phyloP scores from a whole-genome alignment of 1,140 invertebrate species.

The Atta cephalotes region DNA sequence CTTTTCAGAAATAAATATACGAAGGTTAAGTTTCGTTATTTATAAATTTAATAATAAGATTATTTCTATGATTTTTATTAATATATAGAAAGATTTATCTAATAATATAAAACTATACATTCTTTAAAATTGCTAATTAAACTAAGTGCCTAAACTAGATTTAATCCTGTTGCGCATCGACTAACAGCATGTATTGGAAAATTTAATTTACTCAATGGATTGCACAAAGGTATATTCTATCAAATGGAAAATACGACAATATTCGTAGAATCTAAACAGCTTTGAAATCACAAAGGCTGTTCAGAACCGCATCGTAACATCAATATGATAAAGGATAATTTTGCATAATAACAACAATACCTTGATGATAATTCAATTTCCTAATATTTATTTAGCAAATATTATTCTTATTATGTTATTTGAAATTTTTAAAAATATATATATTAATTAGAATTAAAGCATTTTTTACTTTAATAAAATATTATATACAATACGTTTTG shows the following conservation, averaged over 20 bases:
- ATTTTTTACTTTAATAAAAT: neutral
- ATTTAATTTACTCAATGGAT: slow-evolving; percentile 26
- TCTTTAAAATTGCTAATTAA: slow-evolving; percentile 13
- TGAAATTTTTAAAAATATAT: slow-evolving; percentile 3
- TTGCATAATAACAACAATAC: slow-evolving; percentile 3
- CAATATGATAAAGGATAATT: slow-evolving; percentile 38
- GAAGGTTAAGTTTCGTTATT: neutral
- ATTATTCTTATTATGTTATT: neutral
- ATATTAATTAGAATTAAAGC: slow-evolving; percentile 14
- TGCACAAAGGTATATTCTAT: slow-evolving; percentile 31
- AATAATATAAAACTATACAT: neutral
- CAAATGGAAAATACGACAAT: slow-evolving; percentile 34
- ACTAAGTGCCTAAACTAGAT: neutral
- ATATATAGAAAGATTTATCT: neutral
- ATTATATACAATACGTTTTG: neutral
- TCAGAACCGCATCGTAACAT: slow-evolving; percentile 25
- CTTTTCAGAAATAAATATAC: neutral
- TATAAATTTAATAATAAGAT: neutral
- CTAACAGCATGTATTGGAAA: neutral
- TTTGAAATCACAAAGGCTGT: slow-evolving; percentile 14
- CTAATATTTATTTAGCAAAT: neutral
- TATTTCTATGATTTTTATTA: neutral
- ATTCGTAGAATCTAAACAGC: slow-evolving; percentile 18
- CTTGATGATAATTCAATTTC: neutral
- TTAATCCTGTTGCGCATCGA: neutral